These are phyloP conservation scores for Odontomachus brunneus DNA, from an alignment of 1,140 invertebrate species.

Conservation along the genomic window DNA sequence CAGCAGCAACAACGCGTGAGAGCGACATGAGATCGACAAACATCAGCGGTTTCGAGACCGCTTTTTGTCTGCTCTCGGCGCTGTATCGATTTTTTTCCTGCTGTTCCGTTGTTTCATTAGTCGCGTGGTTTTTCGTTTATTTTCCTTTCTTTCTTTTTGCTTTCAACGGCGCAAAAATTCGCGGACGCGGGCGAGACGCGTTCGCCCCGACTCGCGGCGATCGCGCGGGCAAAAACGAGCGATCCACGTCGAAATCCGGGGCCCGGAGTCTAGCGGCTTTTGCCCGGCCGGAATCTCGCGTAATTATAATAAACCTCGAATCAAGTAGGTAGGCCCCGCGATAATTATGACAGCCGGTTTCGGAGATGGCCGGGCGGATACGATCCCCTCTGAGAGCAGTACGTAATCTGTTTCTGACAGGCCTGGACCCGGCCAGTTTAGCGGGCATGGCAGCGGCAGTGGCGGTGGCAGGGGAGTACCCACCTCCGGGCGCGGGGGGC, in stretches of 20 bases:
- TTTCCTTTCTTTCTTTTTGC: too few species aligned
- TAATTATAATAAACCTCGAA: slow-evolving; percentile 69
- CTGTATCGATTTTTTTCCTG: neutral
- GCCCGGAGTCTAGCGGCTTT: slow-evolving; percentile 25
- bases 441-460: slow-evolving; percentile 89
- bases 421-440: slow-evolving; percentile 88
- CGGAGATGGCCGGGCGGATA: slow-evolving; percentile 80
- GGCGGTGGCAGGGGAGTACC: slow-evolving; percentile 88
- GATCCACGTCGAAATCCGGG: slow-evolving; percentile 4
- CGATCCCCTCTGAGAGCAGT: slow-evolving; percentile 81
- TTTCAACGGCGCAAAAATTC: too few species aligned
- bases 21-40: too few species aligned
- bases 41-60: neutral
- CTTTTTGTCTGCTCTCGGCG: neutral
- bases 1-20: too few species aligned
- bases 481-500: slow-evolving; percentile 87
- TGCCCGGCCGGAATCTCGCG: slow-evolving; percentile 53
- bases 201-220: neutral
- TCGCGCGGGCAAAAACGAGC: slow-evolving; percentile 29
- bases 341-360: slow-evolving; percentile 78
- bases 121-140: neutral
- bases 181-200: too few species aligned
- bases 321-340: slow-evolving; percentile 71
- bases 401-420: slow-evolving; percentile 86
- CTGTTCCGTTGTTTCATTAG: neutral